Evolutionary conservation across 2,797 vertebrate genomes (phyloP).

Genomic region (Pangasius macronema): DNA sequence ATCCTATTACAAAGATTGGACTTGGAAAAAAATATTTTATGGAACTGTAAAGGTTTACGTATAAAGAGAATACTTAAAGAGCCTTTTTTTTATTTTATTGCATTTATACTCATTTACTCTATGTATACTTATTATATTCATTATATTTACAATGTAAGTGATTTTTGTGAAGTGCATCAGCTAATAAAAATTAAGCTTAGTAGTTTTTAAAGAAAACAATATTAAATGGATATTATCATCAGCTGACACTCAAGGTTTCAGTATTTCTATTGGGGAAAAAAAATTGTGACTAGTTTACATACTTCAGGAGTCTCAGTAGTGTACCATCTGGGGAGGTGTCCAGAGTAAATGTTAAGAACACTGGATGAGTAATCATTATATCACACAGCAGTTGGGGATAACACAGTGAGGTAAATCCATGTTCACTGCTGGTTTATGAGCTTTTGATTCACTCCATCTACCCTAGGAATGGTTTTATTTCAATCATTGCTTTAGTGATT

Average conservation of each 20-base stretch:
- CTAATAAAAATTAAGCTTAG: background rate
- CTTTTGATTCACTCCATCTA: background rate
- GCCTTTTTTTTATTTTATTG: background rate
- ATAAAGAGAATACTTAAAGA: background rate
- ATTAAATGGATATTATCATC: too few species aligned
- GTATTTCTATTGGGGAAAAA: too few species aligned
- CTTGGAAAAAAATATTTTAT: too few species aligned
- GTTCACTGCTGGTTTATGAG: constrained; percentile 10
- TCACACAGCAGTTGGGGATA: constrained; percentile 13
- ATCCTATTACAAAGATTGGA: background rate
- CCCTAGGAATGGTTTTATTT: background rate
- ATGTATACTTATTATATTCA: background rate
- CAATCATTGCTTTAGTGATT: background rate
- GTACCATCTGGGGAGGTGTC: background rate
- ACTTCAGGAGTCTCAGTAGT: background rate
- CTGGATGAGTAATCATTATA: background rate
- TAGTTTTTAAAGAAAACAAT: background rate
- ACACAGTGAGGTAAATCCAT: constrained; percentile 1
- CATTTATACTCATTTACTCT: background rate
- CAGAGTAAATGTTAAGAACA: background rate
- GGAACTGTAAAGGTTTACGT: background rate
- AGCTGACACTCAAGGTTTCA: background rate
- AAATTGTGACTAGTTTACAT: background rate
- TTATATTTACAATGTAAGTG: background rate
- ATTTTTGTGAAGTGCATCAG: background rate